Evolutionary conservation across 2,888 invertebrate genomes (phyloP).

Genomic region (Tenthredo amoena): DNA sequence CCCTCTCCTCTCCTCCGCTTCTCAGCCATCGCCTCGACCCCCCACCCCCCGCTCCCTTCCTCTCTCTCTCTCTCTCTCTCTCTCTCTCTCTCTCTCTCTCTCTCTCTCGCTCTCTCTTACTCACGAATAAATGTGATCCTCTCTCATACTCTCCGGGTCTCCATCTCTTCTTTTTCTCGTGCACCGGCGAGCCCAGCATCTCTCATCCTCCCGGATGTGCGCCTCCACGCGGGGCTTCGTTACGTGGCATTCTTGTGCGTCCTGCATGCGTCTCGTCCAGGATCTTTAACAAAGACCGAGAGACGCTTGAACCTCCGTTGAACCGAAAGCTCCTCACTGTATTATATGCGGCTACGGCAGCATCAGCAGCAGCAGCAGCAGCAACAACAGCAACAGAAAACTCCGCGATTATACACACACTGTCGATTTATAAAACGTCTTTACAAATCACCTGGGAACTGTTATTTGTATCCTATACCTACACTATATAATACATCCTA

Average conservation of each 20-base stretch:
- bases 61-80: conserved; percentile 53
- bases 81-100: conserved; percentile 55
- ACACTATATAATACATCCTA: not conserved
- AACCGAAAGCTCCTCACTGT: conserved; percentile 21
- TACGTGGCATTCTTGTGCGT: conserved; percentile 69
- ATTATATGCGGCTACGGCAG: not conserved
- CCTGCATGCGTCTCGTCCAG: conserved; percentile 60
- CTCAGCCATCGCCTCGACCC: not conserved
- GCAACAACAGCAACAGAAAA: not conserved
- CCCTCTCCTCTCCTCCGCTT: conserved; percentile 51
- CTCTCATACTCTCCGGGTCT: conserved; percentile 8
- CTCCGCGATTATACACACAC: not conserved
- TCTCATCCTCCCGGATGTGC: conserved; percentile 66
- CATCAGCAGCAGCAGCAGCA: not conserved
- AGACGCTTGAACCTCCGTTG: conserved; percentile 34
- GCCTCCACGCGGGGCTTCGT: conserved; percentile 63
- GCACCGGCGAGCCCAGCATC: conserved; percentile 47
- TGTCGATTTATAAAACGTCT: not conserved
- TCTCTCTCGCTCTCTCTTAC: not conserved
- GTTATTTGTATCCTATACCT: not conserved
- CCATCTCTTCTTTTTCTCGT: conserved; percentile 45
- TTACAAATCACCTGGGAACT: not conserved
- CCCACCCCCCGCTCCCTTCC: not conserved
- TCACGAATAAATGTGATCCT: not conserved
- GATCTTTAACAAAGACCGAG: conserved; percentile 58